Base-by-base conservation (phyloP, 2,888 invertebrate genomes). In the Hermaeophaga mercurialis region DNA sequence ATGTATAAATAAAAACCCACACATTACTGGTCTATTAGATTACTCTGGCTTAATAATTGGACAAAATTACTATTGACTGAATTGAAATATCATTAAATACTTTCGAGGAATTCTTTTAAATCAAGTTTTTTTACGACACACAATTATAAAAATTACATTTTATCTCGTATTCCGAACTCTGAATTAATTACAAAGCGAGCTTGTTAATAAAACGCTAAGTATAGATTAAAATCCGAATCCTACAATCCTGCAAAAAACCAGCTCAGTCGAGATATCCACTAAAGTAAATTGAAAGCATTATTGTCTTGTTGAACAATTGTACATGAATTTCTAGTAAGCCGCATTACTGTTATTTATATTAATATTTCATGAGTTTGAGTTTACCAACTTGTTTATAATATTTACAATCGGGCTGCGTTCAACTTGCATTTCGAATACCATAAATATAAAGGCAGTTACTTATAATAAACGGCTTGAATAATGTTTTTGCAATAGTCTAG, bases 251-350 rank as follows among this genome's bases (percentile, higher is more conserved):
- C 14, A 33, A 33, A 33, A 33, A 33, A 33, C 33, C 33, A 12
- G 33, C 12, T 12, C 33, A 4, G 12, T 12, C 12, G 33, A 33
- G 33, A 33, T 33, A 33, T 12, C 11, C 2, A 14, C 14, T 11
- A 11, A 33, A 14, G 2, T 11, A 33, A 41, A 41, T 41, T 41
- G 22, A 41, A 41, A 41, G 11, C 41, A 11, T 41, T 11, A 41
- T 41, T 22, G 41, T 41, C 41, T 41, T 41, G 41, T 15, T 22
- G 22, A 41, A 41, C 41, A 41, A 41, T 33, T 33, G 26, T 38
- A 38, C 38, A 41, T 41, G 41, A 41, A 41, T 41, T 41, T 41
- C 41, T 41, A 18, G 19, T 41, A 41, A 19, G 41, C n/a, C 41
- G 41, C 22, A 22, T 22, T 2, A 41, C 41, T 4, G 41, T 41